Percentiles rank a stretch among this genome's conserved stretches.
Conservation (phyloP, 2,113 vertebrate genomes). For the Erythrolamprus reginae region DNA sequence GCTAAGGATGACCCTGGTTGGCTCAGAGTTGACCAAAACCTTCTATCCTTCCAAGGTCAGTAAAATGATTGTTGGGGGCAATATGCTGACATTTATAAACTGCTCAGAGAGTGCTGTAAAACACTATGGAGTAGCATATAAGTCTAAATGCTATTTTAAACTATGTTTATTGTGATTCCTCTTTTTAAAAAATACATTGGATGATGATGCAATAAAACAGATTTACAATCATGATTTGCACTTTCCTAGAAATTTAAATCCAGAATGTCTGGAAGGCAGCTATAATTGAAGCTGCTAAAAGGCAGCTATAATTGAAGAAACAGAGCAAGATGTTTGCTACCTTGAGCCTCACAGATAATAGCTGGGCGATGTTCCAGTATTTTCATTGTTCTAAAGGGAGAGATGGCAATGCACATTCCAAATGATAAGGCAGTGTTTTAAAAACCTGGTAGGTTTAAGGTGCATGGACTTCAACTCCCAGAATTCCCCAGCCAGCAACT, state of each 20-base stretch:
- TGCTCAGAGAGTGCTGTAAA: neutral
- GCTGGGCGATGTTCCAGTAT: neutral
- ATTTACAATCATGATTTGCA: constrained; percentile 2
- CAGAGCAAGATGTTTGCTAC: neutral
- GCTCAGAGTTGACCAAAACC: neutral
- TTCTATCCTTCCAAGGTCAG: neutral
- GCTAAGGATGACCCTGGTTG: neutral
- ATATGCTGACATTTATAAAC: neutral
- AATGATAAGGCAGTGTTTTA: neutral
- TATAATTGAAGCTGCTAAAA: neutral
- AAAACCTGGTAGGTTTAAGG: neutral
- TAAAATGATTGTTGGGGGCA: neutral
- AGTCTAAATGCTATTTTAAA: neutral
- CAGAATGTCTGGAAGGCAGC: neutral
- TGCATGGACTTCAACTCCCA: neutral
- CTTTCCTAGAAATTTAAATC: constrained; percentile 12
- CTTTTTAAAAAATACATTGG: neutral
- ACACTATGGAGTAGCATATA: neutral
- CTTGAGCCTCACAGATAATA: neutral
- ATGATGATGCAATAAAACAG: neutral
- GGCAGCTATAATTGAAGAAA: neutral
- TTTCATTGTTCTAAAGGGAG: neutral
- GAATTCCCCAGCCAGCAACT: neutral
- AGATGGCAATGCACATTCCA: neutral
- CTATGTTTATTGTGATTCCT: neutral